Evolutionary conservation across 2,113 vertebrate species (phyloP).

Genomic region (Serilophus lunatus): DNA sequence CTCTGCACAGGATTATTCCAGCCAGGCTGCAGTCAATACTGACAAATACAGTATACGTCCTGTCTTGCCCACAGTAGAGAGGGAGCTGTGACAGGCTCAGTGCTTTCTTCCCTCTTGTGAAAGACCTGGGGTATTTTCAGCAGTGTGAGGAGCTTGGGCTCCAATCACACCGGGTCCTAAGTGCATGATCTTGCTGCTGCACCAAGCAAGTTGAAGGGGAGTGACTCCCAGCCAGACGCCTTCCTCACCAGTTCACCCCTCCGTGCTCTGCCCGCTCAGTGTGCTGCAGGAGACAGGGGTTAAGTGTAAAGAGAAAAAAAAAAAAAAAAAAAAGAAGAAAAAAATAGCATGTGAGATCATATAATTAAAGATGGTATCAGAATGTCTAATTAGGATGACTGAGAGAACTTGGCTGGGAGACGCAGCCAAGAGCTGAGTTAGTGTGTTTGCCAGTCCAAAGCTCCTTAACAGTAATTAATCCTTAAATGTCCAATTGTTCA

Average conservation of each 20-base stretch:
- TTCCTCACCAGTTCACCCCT: neutral
- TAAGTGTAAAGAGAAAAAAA: neutral
- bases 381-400: constrained; percentile 65
- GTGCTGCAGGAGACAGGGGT: neutral
- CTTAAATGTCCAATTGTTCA: constrained; percentile 70
- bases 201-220: fast-evolving
- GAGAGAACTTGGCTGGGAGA: constrained; percentile 61
- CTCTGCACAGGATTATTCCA: neutral
- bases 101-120: constrained; percentile 3
- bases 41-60: constrained; percentile 28
- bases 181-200: neutral
- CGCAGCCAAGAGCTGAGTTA: constrained; percentile 61
- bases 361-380: constrained; percentile 68
- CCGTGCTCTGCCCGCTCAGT: fast-evolving
- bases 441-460: constrained; percentile 62
- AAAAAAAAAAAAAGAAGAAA: neutral
- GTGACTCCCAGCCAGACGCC: fast-evolving
- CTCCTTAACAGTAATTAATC: constrained; percentile 64
- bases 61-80: neutral
- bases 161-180: fast-evolving
- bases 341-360: constrained; percentile 51
- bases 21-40: constrained; percentile 27
- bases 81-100: neutral
- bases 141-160: neutral
- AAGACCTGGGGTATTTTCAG: neutral